These are phyloP conservation scores for Conus canariensis DNA, from an alignment of 2,888 invertebrate species.

Conservation along the genomic window DNA sequence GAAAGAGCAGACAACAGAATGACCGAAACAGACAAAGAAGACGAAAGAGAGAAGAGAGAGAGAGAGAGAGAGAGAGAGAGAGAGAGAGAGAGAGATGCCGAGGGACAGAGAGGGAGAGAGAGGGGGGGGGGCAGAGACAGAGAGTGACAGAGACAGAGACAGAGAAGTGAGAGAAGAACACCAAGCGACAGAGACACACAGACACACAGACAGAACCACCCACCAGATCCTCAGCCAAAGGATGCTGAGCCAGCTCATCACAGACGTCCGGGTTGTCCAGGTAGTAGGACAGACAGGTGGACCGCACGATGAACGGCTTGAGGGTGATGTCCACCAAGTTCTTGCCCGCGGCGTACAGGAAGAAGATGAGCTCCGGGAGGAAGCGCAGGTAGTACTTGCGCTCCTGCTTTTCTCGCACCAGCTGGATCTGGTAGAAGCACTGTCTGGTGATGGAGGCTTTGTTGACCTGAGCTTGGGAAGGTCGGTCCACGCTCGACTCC, in stretches of 20 bases:
- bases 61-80: neutral
- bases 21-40: neutral
- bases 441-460: slow-evolving; percentile 32
- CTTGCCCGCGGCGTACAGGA: slow-evolving; percentile 74
- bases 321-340: slow-evolving; percentile 75
- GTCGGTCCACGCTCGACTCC: slow-evolving; percentile 6
- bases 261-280: slow-evolving; percentile 55
- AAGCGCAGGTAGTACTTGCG: slow-evolving; percentile 48
- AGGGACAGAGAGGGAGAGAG: neutral
- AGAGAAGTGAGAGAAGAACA: neutral
- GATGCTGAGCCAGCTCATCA: slow-evolving; percentile 55
- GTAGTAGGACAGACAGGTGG: slow-evolving; percentile 64
- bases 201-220: neutral
- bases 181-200: neutral
- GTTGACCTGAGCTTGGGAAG: slow-evolving; percentile 26
- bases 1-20: neutral
- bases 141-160: neutral
- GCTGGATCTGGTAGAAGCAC: slow-evolving; percentile 40
- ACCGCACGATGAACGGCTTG: slow-evolving; percentile 72
- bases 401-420: slow-evolving; percentile 31
- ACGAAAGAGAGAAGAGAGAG: neutral
- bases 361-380: slow-evolving; percentile 70
- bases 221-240: slow-evolving; percentile 57
- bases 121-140: neutral
- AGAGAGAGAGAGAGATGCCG: neutral